A percentile compares a stretch with the other conserved stretches of the same genome.
phyloP scores from a whole-genome alignment of 2,113 vertebrate genomes.

The Sula dactylatra region DNA sequence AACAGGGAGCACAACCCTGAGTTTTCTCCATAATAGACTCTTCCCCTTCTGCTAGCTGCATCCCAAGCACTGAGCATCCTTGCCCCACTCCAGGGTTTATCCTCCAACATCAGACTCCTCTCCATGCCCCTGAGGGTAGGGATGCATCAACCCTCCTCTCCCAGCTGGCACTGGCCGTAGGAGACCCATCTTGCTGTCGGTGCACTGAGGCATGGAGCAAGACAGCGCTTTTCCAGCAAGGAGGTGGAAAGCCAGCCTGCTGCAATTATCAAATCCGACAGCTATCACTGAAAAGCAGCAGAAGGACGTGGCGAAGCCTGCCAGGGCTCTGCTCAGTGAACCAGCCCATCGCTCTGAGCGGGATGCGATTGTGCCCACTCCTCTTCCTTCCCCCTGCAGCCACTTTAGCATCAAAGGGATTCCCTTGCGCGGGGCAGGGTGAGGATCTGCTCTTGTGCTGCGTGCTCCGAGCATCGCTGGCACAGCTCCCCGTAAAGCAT shows the following conservation, averaged over 20 bases:
- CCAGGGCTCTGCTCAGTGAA: neutral
- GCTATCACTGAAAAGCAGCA: neutral
- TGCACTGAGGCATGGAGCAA: neutral
- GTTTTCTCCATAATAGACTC: fast-evolving
- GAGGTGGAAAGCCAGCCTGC: neutral
- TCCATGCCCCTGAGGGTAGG: fast-evolving
- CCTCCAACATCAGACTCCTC: neutral
- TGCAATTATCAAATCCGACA: neutral
- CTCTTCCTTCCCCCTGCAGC: neutral
- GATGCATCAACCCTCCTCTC: neutral
- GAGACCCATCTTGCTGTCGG: neutral
- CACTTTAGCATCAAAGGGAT: neutral
- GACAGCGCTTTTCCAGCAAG: neutral
- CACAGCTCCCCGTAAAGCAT: neutral
- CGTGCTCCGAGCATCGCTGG: neutral
- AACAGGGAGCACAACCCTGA: neutral
- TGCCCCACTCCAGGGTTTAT: neutral
- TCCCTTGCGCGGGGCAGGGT: neutral
- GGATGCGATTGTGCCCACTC: neutral
- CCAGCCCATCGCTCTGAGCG: neutral
- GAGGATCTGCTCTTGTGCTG: neutral
- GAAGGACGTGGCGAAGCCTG: neutral
- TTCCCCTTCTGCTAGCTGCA: neutral
- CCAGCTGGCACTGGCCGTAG: neutral
- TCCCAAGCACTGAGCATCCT: neutral